Base-by-base conservation (phyloP, 2,888 invertebrate genomes). In the Drosophila mercatorum region DNA sequence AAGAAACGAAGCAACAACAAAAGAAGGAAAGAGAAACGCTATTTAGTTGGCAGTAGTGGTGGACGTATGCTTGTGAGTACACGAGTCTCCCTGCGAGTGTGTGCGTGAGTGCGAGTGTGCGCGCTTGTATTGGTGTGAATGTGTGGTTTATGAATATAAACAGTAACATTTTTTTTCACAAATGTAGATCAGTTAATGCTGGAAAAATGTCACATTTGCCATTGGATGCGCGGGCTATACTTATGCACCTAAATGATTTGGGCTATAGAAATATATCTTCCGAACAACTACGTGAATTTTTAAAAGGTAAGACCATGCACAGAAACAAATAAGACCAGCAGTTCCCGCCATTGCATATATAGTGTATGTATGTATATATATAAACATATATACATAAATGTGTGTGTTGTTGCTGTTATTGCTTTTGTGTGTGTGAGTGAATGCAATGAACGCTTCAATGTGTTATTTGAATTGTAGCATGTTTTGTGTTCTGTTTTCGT, bases 231-330 rank as follows among this genome's bases (percentile, higher is more conserved):
- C 94, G 95, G 88, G 95, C 96, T 93, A 95, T 97, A 90, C 93
- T 97, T 80, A 93, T 94, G 76, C 95, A 96, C 93, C 93, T 97
- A 83, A 96, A 96, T 93, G 94, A 95, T 88, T 93, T 96, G 84
- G 97, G 97, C 66, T 96, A 96, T 89, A 94, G 95, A 65, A 96
- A 96, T 90, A 95, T 97, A 79, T 95, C 95, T 70, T 95, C 95
- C 22, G 94, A 95, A 91, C 96, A 96, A 89, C 93, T 97, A 61
- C 96, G 96, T 93, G 95, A 95, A 91, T 97, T 97, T 91, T 95
- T 97, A 89, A 95, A 95, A 94, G 96, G 97, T 96, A 93, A 90
- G 86, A 41, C 47, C 31, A 44, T 57, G 56, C 43, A 44, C 22
- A 17, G 22, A 61, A 58, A 26, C 31, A 58, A 65, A 56, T 60